Evolutionary conservation across 1,140 invertebrate genomes (phyloP).

Genomic region (Manduca sexta): DNA sequence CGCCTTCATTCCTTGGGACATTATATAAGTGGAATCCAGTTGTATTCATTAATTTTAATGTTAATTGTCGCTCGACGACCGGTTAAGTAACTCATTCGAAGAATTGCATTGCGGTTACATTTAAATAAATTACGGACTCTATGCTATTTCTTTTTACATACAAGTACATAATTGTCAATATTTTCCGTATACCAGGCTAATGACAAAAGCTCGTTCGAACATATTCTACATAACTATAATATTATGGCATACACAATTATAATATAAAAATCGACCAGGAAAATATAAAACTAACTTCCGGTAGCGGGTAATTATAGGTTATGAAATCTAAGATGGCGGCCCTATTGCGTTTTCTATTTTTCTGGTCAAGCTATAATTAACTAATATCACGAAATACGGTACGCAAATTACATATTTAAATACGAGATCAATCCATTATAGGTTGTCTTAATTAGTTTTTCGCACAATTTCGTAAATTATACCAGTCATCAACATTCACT

Average conservation of each 20-base stretch:
- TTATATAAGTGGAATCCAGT: too few relatives aligned
- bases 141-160: slow-evolving; percentile 43
- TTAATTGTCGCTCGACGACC: background rate
- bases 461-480: background rate
- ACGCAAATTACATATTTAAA: slow-evolving; percentile 28
- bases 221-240: slow-evolving; percentile 50
- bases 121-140: slow-evolving; percentile 24
- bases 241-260: slow-evolving; percentile 40
- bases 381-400: slow-evolving; percentile 50
- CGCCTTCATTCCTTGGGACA: too few relatives aligned
- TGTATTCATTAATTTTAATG: too few relatives aligned
- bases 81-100: background rate
- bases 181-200: slow-evolving; percentile 63
- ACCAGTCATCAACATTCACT: background rate
- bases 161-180: slow-evolving; percentile 26
- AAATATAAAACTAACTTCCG: background rate
- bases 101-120: slow-evolving; percentile 34
- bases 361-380: slow-evolving; percentile 23
- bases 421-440: slow-evolving; percentile 19
- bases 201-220: slow-evolving; percentile 62
- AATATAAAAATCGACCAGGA: slow-evolving; percentile 2
- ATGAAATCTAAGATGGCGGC: background rate
- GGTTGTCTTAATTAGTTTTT: background rate
- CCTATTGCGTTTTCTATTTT: background rate
- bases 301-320: background rate